Evolutionary conservation across 2,113 vertebrate genomes (phyloP).

Genomic region (Carollia perspicillata): DNA sequence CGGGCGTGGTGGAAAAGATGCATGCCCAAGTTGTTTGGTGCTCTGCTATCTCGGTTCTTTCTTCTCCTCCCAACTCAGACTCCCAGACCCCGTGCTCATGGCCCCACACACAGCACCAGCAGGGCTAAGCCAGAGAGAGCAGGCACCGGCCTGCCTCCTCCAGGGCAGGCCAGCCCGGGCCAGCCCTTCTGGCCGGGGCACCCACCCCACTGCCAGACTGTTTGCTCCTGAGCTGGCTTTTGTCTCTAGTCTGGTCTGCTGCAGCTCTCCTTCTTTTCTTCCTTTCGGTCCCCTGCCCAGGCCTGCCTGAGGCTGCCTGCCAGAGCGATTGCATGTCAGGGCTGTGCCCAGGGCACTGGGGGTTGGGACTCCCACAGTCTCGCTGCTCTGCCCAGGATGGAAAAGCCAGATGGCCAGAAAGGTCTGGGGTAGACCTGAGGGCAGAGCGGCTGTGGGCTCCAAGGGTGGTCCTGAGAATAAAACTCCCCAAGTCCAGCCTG

Average conservation of each 20-base stretch:
- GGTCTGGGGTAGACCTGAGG: not conserved
- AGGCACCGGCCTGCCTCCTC: not conserved
- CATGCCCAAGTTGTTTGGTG: not conserved
- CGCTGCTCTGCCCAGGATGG: not conserved
- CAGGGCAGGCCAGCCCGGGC: conserved; percentile 35
- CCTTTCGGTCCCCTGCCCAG: conserved; percentile 51
- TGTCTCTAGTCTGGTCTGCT: conserved; percentile 48
- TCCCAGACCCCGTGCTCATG: not conserved
- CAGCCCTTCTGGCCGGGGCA: conserved; percentile 39
- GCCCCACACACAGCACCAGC: not conserved
- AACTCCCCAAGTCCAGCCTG: not conserved
- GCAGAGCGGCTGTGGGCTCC: not conserved
- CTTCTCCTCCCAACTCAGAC: not conserved
- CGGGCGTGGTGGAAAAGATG: accelerated
- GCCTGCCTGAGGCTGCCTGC: conserved; percentile 68
- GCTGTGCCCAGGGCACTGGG: conserved; percentile 33
- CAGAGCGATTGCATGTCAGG: conserved; percentile 37
- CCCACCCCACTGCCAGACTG: not conserved
- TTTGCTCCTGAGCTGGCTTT: conserved; percentile 45
- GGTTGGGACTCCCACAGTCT: not conserved
- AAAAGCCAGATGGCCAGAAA: not conserved
- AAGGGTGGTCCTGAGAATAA: not conserved
- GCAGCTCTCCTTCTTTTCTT: conserved; percentile 27
- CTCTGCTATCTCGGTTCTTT: not conserved
- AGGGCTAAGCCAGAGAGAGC: not conserved